Base-by-base conservation (phyloP, 2,797 vertebrate genomes). In the Trachurus trachurus region DNA sequence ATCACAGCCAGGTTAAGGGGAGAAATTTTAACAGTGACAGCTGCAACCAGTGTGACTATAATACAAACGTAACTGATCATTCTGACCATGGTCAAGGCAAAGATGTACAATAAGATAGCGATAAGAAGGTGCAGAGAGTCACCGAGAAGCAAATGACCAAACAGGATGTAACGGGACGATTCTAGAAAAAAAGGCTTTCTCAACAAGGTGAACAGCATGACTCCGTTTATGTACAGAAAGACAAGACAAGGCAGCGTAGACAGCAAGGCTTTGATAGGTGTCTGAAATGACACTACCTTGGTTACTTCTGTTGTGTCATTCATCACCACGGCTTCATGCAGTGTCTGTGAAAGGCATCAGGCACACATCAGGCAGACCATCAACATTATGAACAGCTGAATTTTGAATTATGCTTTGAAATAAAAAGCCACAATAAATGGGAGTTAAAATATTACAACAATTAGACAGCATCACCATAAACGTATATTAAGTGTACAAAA, bases 121-220 rank as follows among this genome's bases (percentile, higher is more conserved):
- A 80, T 0, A 0, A 91, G 0, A 9, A 94, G 74, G 59, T 92
- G 88, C 26, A 94, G 58, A 15, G 88, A 92, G 34, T 94, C 93
- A 5, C 56, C 78, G 7, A 93, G n/a, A 39, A 94, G 92, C 83
- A 95, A 77, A 60, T 95, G 91, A 17, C 80, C 84, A 40, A 95
- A 94, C 5, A 95, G 84, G 50, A 94, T 77, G n/a, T 93, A 94
- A 0, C 88, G 89, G 2, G 93, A 63, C 2, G 80, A 79, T 62
- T 93, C 91, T 61, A 81, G 64, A 7, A 94, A 81, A 7, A 76
- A 9, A 17, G 88, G 71, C 66, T 88, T 93, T 12, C 58, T 88
- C 53, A 84, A 26, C 54, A 95, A 10, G 17, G 89, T 66, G 3
- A 89, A 85, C 44, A 94, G 42, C 93, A 95, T 94, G 65, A 94